Evolutionary conservation across 2,113 vertebrate species (phyloP).

Genomic region (Syngnathus floridae): DNA sequence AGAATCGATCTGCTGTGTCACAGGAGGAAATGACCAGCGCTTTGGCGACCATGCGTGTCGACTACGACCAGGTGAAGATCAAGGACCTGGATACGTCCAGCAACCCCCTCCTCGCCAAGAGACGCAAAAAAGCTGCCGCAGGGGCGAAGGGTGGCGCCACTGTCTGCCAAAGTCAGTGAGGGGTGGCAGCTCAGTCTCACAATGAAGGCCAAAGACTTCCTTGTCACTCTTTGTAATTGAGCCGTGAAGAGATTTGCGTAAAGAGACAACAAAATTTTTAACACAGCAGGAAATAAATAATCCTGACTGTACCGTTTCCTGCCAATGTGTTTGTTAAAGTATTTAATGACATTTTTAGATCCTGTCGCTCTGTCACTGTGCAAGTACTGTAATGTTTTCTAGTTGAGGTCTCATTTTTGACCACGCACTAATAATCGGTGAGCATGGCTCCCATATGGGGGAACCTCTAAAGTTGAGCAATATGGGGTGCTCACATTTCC

Average conservation of each 20-base stretch:
- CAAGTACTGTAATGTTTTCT: constrained; percentile 18
- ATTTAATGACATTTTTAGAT: constrained; percentile 25
- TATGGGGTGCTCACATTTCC: not conserved
- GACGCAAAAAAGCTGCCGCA: constrained; percentile 85
- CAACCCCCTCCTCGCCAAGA: constrained; percentile 95
- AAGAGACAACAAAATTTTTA: constrained; percentile 12
- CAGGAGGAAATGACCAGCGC: constrained; percentile 99
- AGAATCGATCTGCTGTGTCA: constrained; percentile 15
- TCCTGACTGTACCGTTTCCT: not conserved
- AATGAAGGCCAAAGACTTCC: constrained; percentile 4
- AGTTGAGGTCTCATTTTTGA: constrained; percentile 19
- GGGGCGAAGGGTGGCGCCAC: constrained; percentile 48
- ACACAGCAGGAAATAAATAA: constrained; percentile 17
- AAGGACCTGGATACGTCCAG: constrained; percentile 95
- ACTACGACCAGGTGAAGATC: constrained; percentile 98
- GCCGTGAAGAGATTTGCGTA: not conserved
- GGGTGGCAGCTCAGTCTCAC: not conserved
- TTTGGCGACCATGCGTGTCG: constrained; percentile 95
- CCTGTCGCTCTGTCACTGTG: constrained; percentile 19
- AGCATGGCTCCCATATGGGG: constrained; percentile 4
- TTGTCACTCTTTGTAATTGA: constrained; percentile 9
- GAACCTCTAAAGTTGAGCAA: not conserved
- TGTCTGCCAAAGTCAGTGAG: constrained; percentile 61
- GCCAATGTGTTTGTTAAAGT: not conserved
- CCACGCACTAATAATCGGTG: constrained; percentile 17